Percentiles rank a stretch among this genome's conserved stretches.
Evolutionary conservation across 2,888 invertebrate species (phyloP).

Genomic region (Drosophila mimetica): DNA sequence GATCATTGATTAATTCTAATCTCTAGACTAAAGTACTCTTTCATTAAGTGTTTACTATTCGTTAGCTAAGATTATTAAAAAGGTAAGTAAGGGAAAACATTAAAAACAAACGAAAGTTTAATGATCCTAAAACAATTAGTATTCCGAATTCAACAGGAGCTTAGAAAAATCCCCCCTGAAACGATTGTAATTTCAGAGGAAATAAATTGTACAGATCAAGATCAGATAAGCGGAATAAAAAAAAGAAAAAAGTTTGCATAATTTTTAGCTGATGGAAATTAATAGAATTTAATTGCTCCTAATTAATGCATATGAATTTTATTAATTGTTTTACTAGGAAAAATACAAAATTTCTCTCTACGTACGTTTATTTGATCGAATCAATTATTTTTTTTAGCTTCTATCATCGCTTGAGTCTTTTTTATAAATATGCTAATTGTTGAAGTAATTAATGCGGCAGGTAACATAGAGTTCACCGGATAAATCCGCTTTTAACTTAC

Average conservation of each 20-base stretch:
- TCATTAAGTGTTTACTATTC: no score
- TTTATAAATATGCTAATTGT: neutral
- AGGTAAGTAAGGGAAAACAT: neutral
- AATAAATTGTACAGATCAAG: neutral
- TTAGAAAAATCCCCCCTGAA: neutral
- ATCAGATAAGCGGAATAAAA: no score
- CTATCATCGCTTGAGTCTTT: neutral
- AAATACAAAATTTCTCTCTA: neutral
- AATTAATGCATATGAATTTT: neutral
- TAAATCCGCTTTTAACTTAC: neutral
- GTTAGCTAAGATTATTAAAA: neutral
- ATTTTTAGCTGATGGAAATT: neutral
- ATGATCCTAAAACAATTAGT: constrained; percentile 1
- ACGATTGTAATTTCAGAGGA: neutral
- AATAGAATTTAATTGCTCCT: neutral
- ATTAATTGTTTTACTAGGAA: neutral
- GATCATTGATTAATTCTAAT: neutral
- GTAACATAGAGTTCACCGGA: neutral
- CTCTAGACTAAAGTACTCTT: neutral
- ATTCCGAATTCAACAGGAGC: neutral
- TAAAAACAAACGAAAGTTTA: neutral
- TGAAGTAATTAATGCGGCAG: neutral
- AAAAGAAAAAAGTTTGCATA: no score
- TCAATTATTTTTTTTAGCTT: neutral
- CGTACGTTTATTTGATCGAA: neutral